A percentile compares a stretch with the other conserved stretches of the same genome.
These are phyloP conservation scores for Fragum whitleyi DNA, from an alignment of 2,888 invertebrate species.

Conservation along the genomic window DNA sequence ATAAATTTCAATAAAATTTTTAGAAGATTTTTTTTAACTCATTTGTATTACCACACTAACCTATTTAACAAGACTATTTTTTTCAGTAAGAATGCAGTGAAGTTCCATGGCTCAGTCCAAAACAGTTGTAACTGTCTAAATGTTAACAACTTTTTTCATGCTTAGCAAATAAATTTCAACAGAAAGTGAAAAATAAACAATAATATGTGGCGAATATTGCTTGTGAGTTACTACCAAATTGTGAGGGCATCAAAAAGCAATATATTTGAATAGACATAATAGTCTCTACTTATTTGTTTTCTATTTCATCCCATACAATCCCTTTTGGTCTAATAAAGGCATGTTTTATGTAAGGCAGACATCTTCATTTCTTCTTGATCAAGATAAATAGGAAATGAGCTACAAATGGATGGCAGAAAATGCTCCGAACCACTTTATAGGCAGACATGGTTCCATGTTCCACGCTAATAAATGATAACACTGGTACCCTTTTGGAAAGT, in stretches of 20 bases:
- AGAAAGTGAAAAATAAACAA: too few relatives aligned
- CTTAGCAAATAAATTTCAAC: too few relatives aligned
- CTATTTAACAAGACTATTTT: too few relatives aligned
- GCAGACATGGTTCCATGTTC: constrained; percentile 20
- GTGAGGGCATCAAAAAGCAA: background rate
- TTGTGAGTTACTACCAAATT: too few relatives aligned
- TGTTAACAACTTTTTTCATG: too few relatives aligned
- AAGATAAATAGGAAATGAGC: constrained; percentile 25
- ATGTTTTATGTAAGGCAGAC: constrained; percentile 13
- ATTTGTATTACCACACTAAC: too few relatives aligned
- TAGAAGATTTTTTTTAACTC: too few relatives aligned
- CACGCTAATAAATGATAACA: constrained; percentile 23
- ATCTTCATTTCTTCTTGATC: constrained; percentile 17
- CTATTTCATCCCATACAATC: background rate
- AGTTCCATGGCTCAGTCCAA: too few relatives aligned
- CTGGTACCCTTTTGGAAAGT: background rate
- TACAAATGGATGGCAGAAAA: constrained; percentile 13
- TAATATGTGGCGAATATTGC: too few relatives aligned
- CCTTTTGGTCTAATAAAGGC: background rate
- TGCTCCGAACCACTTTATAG: background rate
- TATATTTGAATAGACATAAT: background rate
- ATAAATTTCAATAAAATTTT: too few relatives aligned
- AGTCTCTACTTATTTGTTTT: background rate
- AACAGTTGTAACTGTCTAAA: too few relatives aligned
- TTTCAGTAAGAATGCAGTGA: too few relatives aligned